Evolutionary conservation across 2,113 vertebrate species (phyloP), one percentile per base, ranked within the genome.

Genomic region (Nothobranchius kuhntae): DNA sequence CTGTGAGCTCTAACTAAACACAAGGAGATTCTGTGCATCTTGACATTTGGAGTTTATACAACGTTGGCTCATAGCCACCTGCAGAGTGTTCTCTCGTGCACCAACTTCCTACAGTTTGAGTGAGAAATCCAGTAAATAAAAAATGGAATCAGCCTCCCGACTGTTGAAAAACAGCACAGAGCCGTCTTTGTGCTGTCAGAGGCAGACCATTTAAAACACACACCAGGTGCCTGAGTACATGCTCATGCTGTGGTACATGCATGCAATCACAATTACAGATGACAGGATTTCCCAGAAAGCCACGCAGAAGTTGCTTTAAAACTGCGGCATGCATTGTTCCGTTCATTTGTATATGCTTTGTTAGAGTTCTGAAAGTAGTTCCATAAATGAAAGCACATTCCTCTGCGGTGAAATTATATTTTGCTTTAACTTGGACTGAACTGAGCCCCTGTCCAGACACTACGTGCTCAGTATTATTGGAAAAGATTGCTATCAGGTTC

Each of bases 321-420:
- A 84, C 76, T 53, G 76, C 85, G 83, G 86, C 60, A 57, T 57
- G 70, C 70, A 84, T 89, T 89, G 87, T 88, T 87, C 78, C 47
- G 61, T 9, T 51, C 48, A 9, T 51, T n/a, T 51, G n/a, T 51
- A 51, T 21, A 51, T n/a, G n/a, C 48, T 51, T 51, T 51, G n/a
- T 51, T 9, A 9, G n/a, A 51, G 38, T 9, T 40, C 30, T 30
- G 30, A 30, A 50, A 50, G 47, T 15, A 17, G n/a, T 21, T 51
- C 17, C 15, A n/a, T 50, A 2, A 51, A 51, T 8, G 4, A 40
- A 45, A 21, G 3, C 9, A 9, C 9, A 21, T 21, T 51, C 7
- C n/a, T 51, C n/a, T 51, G n/a, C 10, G n/a, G 9, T 17, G 48
- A 21, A 15, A 6, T 9, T 17, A 9, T 51, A 21, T 51, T 51